Evolutionary conservation across 2,888 invertebrate species (phyloP).

Genomic region (Dynastes grantii): DNA sequence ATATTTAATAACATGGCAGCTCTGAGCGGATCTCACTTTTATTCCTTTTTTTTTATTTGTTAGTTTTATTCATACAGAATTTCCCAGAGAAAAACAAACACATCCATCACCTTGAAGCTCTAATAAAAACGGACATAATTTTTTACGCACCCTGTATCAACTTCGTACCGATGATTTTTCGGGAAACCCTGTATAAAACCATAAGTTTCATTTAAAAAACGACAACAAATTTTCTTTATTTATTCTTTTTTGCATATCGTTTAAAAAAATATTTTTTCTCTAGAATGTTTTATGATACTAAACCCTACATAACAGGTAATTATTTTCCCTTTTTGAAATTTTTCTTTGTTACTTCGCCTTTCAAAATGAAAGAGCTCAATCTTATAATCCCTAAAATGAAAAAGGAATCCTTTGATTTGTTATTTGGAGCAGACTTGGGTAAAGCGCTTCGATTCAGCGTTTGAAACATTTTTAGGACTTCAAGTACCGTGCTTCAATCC

Average conservation of each 20-base stretch:
- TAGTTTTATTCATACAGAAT: slow-evolving; percentile 15
- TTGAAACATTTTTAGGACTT: no score
- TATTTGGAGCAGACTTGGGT: no score
- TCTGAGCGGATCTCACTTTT: slow-evolving; percentile 59
- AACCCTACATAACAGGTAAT: slow-evolving; percentile 49
- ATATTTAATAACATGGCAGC: slow-evolving; percentile 57
- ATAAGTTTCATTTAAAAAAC: slow-evolving; percentile 27
- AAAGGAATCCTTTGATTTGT: no score
- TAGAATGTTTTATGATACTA: slow-evolving; percentile 33
- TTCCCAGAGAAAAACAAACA: not conserved
- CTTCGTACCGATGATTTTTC: no score
- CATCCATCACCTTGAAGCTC: no score
- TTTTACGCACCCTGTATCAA: no score
- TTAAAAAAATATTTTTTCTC: slow-evolving; percentile 49
- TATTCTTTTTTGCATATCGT: not conserved
- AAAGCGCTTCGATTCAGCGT: no score
- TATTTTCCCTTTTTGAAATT: not conserved
- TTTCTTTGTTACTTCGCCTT: not conserved
- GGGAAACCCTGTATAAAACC: no score
- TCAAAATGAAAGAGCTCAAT: not conserved
- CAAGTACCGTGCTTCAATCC: no score
- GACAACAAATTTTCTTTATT: slow-evolving; percentile 39
- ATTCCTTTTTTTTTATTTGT: slow-evolving; percentile 42
- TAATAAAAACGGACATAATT: no score
- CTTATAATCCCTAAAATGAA: no score